These are phyloP conservation scores for Metellina segmentata DNA, from an alignment of 2,888 invertebrate species.

Conservation along the genomic window DNA sequence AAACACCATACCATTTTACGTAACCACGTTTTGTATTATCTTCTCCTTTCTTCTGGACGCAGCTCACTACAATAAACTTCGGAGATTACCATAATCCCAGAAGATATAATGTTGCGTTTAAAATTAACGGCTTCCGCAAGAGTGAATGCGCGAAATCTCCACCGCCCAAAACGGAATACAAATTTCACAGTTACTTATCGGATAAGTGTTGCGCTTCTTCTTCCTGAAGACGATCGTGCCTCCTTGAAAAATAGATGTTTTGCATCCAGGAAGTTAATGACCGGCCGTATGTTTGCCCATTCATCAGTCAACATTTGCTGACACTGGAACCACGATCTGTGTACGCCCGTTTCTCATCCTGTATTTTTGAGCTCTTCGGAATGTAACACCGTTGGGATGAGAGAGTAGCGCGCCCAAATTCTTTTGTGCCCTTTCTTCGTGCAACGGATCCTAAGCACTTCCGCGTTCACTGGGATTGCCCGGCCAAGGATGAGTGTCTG, in stretches of 20 bases:
- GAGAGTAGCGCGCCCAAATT: slow-evolving; percentile 24
- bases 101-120: too few relatives aligned
- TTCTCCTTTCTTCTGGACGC: too few relatives aligned
- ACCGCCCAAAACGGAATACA: neutral
- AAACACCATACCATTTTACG: too few relatives aligned
- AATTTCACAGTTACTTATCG: neutral
- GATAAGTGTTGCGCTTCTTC: neutral
- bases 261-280: slow-evolving; percentile 46
- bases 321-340: slow-evolving; percentile 45
- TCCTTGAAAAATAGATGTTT: neutral
- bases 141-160: too few relatives aligned
- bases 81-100: neutral
- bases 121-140: too few relatives aligned
- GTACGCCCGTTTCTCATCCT: slow-evolving; percentile 31
- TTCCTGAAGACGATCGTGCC: neutral
- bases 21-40: too few relatives aligned
- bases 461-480: slow-evolving; percentile 19
- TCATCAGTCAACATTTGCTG: slow-evolving; percentile 55
- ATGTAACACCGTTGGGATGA: slow-evolving; percentile 7
- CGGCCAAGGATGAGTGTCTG: too few relatives aligned
- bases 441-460: slow-evolving; percentile 33
- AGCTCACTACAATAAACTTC: too few relatives aligned
- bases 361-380: neutral
- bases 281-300: slow-evolving; percentile 19
- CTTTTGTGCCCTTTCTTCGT: slow-evolving; percentile 10